Evolutionary conservation across 2,113 vertebrate species (phyloP), one percentile per base, ranked within the genome.

Genomic region (Ia io): DNA sequence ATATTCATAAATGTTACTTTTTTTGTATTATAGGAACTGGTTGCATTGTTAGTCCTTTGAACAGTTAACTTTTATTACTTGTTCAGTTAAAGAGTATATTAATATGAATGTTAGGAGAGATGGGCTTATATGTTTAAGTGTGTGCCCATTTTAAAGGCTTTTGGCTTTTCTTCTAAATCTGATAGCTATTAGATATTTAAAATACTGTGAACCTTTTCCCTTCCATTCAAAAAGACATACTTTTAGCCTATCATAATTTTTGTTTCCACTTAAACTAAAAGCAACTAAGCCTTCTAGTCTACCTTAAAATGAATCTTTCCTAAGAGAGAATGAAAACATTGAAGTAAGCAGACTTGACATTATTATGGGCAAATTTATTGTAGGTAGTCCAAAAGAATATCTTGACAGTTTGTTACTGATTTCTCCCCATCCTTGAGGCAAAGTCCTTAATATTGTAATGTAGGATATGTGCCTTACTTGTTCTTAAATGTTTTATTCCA

Each of bases 241-340:
- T 96, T 96, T 96, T 96, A 93, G 25, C 42, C 14, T 89, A 12
- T 88, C 44, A 47, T 93, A 92, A 88, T 88, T 93, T 14, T 92
- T 93, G 0, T 94, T 32, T 89, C 49, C 13, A 40, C 28, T 83
- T 97, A 91, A 49, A 51, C 42, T 65, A 84, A 83, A 88, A 51
- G 51, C 67, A 93, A 0, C 47, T 65, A 78, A 93, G 49, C 47
- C 61, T 67, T 88, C 22, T 87, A 76, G 40, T 88, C 17, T 89
- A 80, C 61, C 51, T 96, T 92, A 84, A 94, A n/a, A 74, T 56
- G 32, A 65, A 73, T 73, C 28, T 94, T 94, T 82, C 23, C 5
- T 85, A 13, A 13, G 53, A 90, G 77, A 88, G 40, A 61, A 73
- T 84, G 35, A 92, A 94, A 47, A 30, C 12, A 37, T 11, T 40